A percentile compares a stretch with the other conserved stretches of the same genome.
Evolutionary conservation across 2,888 invertebrate species (phyloP).

Genomic region (Megaustenia siamemsis): DNA sequence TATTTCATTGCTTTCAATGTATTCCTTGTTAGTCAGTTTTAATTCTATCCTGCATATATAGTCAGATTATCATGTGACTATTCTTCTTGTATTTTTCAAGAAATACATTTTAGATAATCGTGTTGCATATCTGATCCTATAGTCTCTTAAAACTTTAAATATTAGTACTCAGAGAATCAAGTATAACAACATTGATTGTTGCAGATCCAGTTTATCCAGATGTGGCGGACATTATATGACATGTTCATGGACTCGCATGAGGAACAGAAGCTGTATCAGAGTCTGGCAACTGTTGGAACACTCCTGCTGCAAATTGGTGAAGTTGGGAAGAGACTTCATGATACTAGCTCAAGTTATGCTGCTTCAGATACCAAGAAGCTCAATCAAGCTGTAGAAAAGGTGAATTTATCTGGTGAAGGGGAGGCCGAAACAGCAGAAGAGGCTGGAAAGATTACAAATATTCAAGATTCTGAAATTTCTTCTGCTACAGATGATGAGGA

Average conservation of each 20-base stretch:
- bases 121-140: too few relatives aligned
- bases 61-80: too few relatives aligned
- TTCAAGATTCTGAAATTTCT: not conserved
- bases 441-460: not conserved
- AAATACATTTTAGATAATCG: too few relatives aligned
- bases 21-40: too few relatives aligned
- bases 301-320: slow-evolving; percentile 91
- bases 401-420: not conserved
- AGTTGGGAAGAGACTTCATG: slow-evolving; percentile 77
- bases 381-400: not conserved
- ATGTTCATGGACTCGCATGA: slow-evolving; percentile 86
- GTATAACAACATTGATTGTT: not conserved
- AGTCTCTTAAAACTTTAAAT: too few relatives aligned
- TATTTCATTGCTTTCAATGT: too few relatives aligned
- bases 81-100: too few relatives aligned
- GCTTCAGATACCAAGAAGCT: not conserved
- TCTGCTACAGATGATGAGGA: not conserved
- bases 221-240: slow-evolving; percentile 93
- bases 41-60: too few relatives aligned
- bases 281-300: slow-evolving; percentile 86
- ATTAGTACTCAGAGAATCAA: not conserved
- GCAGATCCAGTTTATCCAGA: slow-evolving; percentile 92
- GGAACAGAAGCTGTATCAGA: slow-evolving; percentile 85
- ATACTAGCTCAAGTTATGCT: slow-evolving; percentile 8
- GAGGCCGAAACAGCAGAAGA: not conserved